Evolutionary conservation across 2,888 invertebrate species (phyloP), one percentile per base, ranked within the genome.

Genomic region (Drosophila borborema): DNA sequence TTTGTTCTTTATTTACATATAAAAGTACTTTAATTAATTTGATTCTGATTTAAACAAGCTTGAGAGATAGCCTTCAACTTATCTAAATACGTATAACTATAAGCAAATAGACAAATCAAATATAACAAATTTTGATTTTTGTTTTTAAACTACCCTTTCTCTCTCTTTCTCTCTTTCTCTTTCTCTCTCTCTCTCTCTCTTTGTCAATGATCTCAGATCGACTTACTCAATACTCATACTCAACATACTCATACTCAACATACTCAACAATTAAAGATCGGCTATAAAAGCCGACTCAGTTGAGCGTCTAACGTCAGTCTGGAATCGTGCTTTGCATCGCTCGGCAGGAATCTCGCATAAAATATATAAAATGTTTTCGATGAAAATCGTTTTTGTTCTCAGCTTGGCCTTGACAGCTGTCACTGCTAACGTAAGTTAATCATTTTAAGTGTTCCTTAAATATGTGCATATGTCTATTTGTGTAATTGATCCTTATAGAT

Each of bases 341-440:
- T 9, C 40, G n/a, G 16, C n/a, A n/a, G 48, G 2, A 55, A 55
- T 10, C 31, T 9, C 6, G 36, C 20, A 53, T 40, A 14, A 34
- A 9, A 20, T 16, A 31, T 66, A 48, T 65, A 80, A 61, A 73
- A 80, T 82, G 81, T 31, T 73, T 5, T 51, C 77, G 9, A 23
- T 63, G 34, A 86, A 73, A 64, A 45, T 80, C 10, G 53, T 86
- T 48, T 76, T 84, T 51, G 54, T 81, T 36, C 49, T 86, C 54
- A 67, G 65, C 9, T 48, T 82, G 51, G 61, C 68, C 48, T 45
- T 82, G 16, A 34, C 74, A 14, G 20, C 64, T 31, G 68, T 55
- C 23, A 48, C 51, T 3, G 71, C 64, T 12, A 20, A 10, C 8
- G 83, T 81, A 63, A 70, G 71, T 40, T 5, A 16, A 38, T 1